Conservation (phyloP, 2,113 vertebrate genomes). For the Callorhinus ursinus region DNA sequence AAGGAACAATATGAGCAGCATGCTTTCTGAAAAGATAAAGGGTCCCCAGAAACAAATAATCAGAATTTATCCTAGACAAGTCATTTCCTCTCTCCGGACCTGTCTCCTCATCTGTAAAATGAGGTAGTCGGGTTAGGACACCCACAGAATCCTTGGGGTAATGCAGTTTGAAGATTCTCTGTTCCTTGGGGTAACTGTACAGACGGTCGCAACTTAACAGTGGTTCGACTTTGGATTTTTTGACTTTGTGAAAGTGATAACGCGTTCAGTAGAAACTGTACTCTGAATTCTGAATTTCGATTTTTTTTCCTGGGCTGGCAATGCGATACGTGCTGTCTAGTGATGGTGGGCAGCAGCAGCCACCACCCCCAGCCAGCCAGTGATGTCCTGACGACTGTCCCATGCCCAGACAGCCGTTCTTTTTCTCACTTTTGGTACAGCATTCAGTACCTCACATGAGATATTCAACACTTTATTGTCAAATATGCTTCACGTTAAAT, state of each 20-base stretch:
- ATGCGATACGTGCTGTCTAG: too few relatives aligned
- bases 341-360: neutral
- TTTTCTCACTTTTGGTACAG: neutral
- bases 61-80: conserved; percentile 34
- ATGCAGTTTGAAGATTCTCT: neutral
- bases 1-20: neutral
- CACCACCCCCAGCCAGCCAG: neutral
- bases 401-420: neutral
- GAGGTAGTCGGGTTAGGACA: neutral
- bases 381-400: fast-evolving
- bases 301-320: neutral
- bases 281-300: neutral
- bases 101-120: conserved; percentile 43
- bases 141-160: neutral
- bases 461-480: neutral
- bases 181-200: neutral
- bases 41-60: conserved; percentile 61
- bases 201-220: neutral
- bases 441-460: too few relatives aligned
- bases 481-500: neutral
- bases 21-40: conserved; percentile 8
- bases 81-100: conserved; percentile 7
- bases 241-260: neutral
- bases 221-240: neutral
- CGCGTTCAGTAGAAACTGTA: neutral